Conservation (phyloP, 2,888 invertebrate species). For the Agonum fuliginosum region DNA sequence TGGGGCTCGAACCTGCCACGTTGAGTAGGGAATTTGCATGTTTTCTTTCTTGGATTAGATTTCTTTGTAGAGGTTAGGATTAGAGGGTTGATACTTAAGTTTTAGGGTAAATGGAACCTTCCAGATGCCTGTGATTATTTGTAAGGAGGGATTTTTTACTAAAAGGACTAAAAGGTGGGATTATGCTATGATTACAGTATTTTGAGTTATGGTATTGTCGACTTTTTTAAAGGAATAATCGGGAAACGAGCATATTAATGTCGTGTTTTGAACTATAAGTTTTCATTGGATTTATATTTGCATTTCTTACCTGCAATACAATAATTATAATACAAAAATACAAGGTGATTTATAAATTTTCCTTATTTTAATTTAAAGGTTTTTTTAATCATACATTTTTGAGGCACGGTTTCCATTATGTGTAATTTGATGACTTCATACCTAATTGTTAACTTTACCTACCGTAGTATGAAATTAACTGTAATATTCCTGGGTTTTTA, state of each 20-base stretch:
- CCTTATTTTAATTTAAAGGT: too few species aligned
- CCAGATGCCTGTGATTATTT: conserved; percentile 15
- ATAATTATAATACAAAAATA: too few species aligned
- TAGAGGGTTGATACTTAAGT: conserved; percentile 18
- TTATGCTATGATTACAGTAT: neutral
- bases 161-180: neutral
- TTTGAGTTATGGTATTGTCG: conserved; percentile 7
- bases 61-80: conserved; percentile 14
- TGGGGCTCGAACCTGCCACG: conserved; percentile 21
- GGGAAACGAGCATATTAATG: too few species aligned
- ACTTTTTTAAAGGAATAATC: too few species aligned
- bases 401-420: too few species aligned
- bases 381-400: too few species aligned
- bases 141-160: conserved; percentile 22
- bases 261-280: too few species aligned
- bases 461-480: too few species aligned
- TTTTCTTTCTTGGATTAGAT: conserved; percentile 20
- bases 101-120: conserved; percentile 26
- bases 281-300: neutral
- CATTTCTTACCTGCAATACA: neutral
- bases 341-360: too few species aligned
- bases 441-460: too few species aligned
- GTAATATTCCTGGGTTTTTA: too few species aligned
- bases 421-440: too few species aligned
- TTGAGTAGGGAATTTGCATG: conserved; percentile 11